These are phyloP conservation scores for Brachyptera putata DNA, from an alignment of 2,888 invertebrate species.

Conservation along the genomic window DNA sequence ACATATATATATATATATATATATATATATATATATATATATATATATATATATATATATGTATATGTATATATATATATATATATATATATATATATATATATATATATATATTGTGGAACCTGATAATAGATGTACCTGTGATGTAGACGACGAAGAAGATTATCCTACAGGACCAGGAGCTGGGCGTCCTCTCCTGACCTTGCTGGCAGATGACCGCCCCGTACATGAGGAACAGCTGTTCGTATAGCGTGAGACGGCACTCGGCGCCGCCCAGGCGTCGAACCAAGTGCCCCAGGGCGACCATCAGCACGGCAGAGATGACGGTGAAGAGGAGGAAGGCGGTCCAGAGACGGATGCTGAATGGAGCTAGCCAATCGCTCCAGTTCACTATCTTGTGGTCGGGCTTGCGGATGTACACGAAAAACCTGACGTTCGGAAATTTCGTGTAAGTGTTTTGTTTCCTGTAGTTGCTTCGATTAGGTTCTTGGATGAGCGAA, in stretches of 20 bases:
- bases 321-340: slow-evolving; percentile 1
- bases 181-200: slow-evolving; percentile 1
- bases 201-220: slow-evolving; percentile 16
- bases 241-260: slow-evolving; percentile 3
- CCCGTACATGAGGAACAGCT: slow-evolving; percentile 10
- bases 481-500: too few species aligned
- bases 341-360: slow-evolving; percentile 1
- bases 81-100: too few species aligned
- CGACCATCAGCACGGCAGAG: slow-evolving; percentile 10
- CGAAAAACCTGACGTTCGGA: neutral
- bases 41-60: too few species aligned
- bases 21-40: too few species aligned
- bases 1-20: too few species aligned
- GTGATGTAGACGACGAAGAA: slow-evolving; percentile 13
- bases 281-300: slow-evolving; percentile 1
- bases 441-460: too few species aligned
- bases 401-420: slow-evolving; percentile 7
- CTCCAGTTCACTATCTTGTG: slow-evolving; percentile 12
- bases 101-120: too few species aligned
- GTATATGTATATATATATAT: too few species aligned
- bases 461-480: too few species aligned
- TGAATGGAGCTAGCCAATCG: slow-evolving; percentile 17
- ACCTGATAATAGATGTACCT: neutral
- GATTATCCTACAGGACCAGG: slow-evolving; percentile 10
- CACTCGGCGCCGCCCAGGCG: slow-evolving; percentile 1